phyloP scores from a whole-genome alignment of 2,797 vertebrate genomes.

The Simalia tracyae region DNA sequence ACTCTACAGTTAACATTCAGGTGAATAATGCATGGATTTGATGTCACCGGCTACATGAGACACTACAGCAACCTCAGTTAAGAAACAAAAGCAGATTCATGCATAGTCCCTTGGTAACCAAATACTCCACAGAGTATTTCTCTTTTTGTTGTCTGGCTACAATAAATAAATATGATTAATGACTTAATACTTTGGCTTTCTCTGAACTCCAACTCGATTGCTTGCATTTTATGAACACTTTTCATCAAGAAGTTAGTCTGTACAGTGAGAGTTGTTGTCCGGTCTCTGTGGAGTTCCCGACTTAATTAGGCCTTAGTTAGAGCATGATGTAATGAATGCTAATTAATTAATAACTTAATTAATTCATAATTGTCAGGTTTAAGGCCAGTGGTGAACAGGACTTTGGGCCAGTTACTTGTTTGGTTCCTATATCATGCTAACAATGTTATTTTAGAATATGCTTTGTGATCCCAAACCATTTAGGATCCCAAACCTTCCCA shows the following conservation, averaged over 20 bases:
- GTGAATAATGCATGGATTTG: constrained; percentile 24
- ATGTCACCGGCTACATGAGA: constrained; percentile 14
- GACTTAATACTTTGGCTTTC: constrained; percentile 60
- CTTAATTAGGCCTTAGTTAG: background rate
- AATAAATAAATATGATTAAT: constrained; percentile 57
- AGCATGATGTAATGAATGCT: background rate
- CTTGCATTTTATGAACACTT: constrained; percentile 45
- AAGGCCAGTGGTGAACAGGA: background rate
- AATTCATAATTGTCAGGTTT: background rate
- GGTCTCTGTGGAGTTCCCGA: background rate
- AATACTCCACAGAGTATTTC: background rate
- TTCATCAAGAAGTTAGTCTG: background rate
- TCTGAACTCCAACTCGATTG: constrained; percentile 41
- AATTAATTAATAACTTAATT: background rate
- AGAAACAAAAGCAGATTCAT: constrained; percentile 25
- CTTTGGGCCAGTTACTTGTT: background rate
- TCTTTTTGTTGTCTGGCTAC: constrained; percentile 32
- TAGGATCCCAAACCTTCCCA: background rate
- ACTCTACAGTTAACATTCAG: background rate
- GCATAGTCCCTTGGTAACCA: constrained; percentile 38
- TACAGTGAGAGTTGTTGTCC: background rate
- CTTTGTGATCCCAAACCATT: no score
- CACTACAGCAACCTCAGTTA: constrained; percentile 31
- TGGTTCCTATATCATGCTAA: background rate
- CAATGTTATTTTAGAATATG: background rate